These are phyloP conservation scores for Dolichoris vasculosae DNA, from an alignment of 1,140 invertebrate genomes.

Conservation along the genomic window DNA sequence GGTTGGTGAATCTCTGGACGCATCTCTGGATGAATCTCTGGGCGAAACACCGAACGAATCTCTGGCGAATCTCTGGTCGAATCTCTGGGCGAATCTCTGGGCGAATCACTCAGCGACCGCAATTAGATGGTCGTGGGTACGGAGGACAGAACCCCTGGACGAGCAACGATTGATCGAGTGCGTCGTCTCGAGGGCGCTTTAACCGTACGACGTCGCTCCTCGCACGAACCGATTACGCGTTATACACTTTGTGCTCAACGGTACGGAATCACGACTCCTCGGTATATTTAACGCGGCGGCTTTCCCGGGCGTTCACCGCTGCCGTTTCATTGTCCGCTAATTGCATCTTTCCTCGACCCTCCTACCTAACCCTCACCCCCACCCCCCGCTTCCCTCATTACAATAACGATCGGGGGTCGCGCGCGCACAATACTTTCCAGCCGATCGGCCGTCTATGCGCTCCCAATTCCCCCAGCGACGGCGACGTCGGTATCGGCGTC, in stretches of 20 bases:
- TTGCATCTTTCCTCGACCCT: conserved; percentile 12
- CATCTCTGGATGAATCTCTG: too few relatives aligned
- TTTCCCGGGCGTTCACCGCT: not conserved
- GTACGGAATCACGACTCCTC: conserved; percentile 27
- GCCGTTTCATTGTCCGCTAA: conserved; percentile 32
- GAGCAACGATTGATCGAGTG: not conserved
- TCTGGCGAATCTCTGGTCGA: too few relatives aligned
- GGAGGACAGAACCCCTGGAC: not conserved
- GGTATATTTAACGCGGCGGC: not conserved
- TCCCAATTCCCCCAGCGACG: conserved; percentile 15
- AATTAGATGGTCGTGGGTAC: not conserved
- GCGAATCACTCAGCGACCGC: not conserved
- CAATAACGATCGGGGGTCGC: conserved; percentile 7
- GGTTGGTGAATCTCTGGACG: too few relatives aligned
- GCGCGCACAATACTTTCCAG: conserved; percentile 5
- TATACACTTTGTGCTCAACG: conserved; percentile 20
- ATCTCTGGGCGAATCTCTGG: too few relatives aligned
- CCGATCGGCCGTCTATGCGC: conserved; percentile 13
- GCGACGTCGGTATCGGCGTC: not conserved
- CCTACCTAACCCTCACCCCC: not conserved
- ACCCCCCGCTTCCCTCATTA: not conserved
- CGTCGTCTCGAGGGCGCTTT: conserved; percentile 1
- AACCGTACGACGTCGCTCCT: not conserved
- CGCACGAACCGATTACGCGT: not conserved
- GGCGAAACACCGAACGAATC: too few relatives aligned